Percentiles rank a stretch among this genome's conserved stretches.
phyloP scores from a whole-genome alignment of 2,797 vertebrate genomes.

The Arremon aurantiirostris region DNA sequence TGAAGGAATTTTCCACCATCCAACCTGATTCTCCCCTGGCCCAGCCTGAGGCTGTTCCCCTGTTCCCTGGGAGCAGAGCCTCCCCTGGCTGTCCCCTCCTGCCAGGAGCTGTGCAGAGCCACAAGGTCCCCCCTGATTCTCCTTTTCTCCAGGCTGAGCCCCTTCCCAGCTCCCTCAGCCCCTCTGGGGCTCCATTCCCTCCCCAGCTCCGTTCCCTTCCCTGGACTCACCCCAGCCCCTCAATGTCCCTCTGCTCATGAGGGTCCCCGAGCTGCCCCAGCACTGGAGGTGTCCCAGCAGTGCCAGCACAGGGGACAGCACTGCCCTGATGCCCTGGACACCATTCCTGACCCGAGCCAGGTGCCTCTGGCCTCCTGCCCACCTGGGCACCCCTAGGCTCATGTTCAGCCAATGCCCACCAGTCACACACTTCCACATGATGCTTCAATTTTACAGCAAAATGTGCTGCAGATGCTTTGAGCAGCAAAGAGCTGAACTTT shows the following conservation, averaged over 20 bases:
- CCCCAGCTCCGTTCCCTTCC: accelerated
- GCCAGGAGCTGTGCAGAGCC: background rate
- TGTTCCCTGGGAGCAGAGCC: background rate
- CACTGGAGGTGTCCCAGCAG: too few species aligned
- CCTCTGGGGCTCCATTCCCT: background rate
- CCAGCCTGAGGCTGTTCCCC: background rate
- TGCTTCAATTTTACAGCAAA: background rate
- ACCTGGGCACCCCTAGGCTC: background rate
- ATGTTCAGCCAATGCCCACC: accelerated
- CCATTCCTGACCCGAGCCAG: too few species aligned
- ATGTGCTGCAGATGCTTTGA: background rate
- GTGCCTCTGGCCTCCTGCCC: too few species aligned
- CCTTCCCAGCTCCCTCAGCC: too few species aligned
- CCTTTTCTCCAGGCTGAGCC: too few species aligned
- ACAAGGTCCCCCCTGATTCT: too few species aligned
- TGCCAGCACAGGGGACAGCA: too few species aligned
- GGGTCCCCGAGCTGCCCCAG: background rate
- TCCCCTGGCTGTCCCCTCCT: background rate
- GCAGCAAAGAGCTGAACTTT: background rate
- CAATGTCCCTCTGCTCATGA: background rate
- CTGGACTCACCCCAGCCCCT: background rate
- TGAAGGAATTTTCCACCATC: too few species aligned
- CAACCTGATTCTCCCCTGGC: too few species aligned
- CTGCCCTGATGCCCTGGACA: too few species aligned
- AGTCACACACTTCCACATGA: accelerated